These are phyloP conservation scores for Paracanthobrama guichenoti DNA, from an alignment of 2,113 vertebrate genomes.

Conservation along the genomic window DNA sequence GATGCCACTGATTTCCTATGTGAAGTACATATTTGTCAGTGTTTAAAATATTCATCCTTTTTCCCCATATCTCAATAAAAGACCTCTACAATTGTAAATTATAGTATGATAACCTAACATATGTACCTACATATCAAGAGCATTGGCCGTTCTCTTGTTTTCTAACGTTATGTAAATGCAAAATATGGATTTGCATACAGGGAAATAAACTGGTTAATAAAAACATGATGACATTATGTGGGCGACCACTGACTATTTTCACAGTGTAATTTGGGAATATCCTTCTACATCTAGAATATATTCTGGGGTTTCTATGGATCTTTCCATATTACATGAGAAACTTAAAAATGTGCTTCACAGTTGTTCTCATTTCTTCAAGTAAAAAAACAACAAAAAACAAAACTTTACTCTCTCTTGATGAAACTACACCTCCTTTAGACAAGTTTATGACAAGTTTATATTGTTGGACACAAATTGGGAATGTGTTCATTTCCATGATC, in stretches of 20 bases:
- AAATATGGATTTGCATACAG: slow-evolving; percentile 10
- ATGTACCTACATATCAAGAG: not conserved
- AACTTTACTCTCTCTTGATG: not conserved
- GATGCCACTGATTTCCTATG: not conserved
- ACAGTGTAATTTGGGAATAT: slow-evolving; percentile 9
- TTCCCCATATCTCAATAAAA: not conserved
- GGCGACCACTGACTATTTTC: not conserved
- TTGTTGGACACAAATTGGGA: not conserved
- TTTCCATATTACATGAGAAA: not conserved
- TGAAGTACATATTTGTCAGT: not conserved
- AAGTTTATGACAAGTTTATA: not conserved
- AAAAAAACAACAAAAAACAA: no score
- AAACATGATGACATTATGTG: not conserved
- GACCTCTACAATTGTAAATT: not conserved
- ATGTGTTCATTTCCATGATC: not conserved
- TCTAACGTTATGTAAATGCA: not conserved
- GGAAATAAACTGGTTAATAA: not conserved
- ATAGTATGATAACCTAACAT: not conserved
- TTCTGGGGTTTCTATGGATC: not conserved
- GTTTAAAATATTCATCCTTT: not conserved
- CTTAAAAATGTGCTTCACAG: no score
- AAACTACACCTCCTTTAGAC: not conserved
- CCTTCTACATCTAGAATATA: not conserved
- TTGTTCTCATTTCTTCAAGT: no score
- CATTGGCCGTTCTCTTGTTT: not conserved